phyloP scores from a whole-genome alignment of 2,113 vertebrate species.

The Gymnorhina tibicen region DNA sequence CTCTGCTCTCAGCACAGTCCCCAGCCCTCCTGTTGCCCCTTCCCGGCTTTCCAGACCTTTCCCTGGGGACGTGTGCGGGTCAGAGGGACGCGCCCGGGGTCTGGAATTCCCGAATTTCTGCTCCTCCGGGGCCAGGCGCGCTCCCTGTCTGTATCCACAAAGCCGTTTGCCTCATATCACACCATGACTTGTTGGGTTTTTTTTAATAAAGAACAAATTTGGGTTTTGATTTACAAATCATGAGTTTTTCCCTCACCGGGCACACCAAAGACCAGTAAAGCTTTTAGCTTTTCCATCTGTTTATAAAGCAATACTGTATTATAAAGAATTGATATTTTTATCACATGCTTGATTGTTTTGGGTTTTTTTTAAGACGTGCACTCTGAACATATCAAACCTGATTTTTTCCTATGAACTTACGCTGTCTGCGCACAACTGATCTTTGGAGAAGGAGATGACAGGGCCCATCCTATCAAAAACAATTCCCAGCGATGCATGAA shows the following conservation, averaged over 20 bases:
- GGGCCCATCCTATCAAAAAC: conserved; percentile 48
- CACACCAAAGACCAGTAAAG: conserved; percentile 84
- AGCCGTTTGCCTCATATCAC: conserved; percentile 45
- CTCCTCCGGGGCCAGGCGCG: background rate
- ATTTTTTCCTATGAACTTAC: conserved; percentile 77
- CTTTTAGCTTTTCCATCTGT: conserved; percentile 82
- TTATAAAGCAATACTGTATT: conserved; percentile 88
- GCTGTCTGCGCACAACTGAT: conserved; percentile 81
- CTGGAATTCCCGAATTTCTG: background rate
- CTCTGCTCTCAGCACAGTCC: background rate
- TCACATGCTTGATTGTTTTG: conserved; percentile 76
- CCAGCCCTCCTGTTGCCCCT: background rate
- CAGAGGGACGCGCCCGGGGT: background rate
- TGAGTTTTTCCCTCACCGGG: conserved; percentile 71
- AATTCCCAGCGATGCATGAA: background rate
- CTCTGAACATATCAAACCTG: conserved; percentile 77
- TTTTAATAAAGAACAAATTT: conserved; percentile 67
- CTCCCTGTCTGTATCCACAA: background rate
- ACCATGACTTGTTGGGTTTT: background rate
- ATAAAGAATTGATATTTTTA: conserved; percentile 80
- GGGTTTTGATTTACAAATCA: conserved; percentile 69
- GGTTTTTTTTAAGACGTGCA: conserved; percentile 71
- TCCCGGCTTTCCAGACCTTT: background rate
- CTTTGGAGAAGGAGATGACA: conserved; percentile 40
- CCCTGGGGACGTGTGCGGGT: background rate